phyloP scores from a whole-genome alignment of 2,797 vertebrate species.

The Telmatherina bonti region DNA sequence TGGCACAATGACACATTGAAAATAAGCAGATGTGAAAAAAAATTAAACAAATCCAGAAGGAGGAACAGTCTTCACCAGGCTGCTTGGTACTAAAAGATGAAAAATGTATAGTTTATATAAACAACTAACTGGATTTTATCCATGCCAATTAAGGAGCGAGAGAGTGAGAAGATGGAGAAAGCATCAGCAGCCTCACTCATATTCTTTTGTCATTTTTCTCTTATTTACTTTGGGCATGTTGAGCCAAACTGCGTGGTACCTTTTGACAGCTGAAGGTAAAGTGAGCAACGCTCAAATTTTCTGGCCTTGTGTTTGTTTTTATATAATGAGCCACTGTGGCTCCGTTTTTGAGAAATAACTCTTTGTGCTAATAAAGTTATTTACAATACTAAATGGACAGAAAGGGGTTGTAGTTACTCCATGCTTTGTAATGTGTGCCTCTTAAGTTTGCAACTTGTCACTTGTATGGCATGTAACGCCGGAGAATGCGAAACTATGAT shows the following conservation, averaged over 20 bases:
- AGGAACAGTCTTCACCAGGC: constrained; percentile 90
- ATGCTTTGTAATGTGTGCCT: constrained; percentile 8
- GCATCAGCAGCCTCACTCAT: constrained; percentile 68
- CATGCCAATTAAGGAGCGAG: constrained; percentile 98
- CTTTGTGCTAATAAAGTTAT: constrained; percentile 13
- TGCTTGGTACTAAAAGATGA: constrained; percentile 98
- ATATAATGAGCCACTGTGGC: neutral
- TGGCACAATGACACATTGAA: constrained; percentile 93
- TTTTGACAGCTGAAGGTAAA: constrained; percentile 65
- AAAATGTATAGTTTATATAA: constrained; percentile 98
- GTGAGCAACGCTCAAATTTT: constrained; percentile 31
- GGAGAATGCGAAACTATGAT: neutral
- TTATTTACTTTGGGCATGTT: constrained; percentile 82
- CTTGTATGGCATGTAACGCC: constrained; percentile 19
- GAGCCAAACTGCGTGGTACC: constrained; percentile 71
- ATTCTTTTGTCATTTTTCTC: constrained; percentile 76
- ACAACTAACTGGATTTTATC: constrained; percentile 95
- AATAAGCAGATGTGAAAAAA: constrained; percentile 95
- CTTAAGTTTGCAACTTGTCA: neutral
- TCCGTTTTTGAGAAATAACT: constrained; percentile 22
- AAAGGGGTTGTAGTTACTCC: constrained; percentile 4
- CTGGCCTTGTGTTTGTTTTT: constrained; percentile 9
- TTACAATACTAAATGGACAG: constrained; percentile 1
- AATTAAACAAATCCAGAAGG: constrained; percentile 98
- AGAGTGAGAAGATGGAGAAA: constrained; percentile 68